Conservation (phyloP, 2,888 invertebrate species). For the Rhamnusium bicolor region DNA sequence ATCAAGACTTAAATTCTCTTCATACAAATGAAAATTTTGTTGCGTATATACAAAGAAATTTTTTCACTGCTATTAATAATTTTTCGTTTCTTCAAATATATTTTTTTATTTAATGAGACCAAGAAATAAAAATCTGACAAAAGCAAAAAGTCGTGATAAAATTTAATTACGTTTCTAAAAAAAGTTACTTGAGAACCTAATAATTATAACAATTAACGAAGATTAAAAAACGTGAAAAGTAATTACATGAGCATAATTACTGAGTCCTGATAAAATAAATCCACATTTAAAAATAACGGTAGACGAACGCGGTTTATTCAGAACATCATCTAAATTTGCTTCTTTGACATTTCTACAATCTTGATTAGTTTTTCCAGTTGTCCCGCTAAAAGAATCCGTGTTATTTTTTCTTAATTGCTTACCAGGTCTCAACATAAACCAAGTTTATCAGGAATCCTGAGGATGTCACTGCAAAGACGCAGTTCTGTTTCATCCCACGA, state of each 20-base stretch:
- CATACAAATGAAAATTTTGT: too few species aligned
- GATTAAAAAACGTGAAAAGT: slow-evolving; percentile 31
- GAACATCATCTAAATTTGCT: slow-evolving; percentile 55
- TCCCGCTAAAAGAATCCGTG: slow-evolving; percentile 52
- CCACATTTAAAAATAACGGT: slow-evolving; percentile 42
- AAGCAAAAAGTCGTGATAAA: background rate
- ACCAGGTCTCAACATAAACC: slow-evolving; percentile 48
- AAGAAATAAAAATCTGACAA: background rate
- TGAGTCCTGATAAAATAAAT: slow-evolving; percentile 34
- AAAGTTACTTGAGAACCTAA: slow-evolving; percentile 14
- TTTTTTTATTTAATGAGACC: too few species aligned
- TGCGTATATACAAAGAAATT: too few species aligned
- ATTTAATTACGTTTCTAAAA: slow-evolving; percentile 14
- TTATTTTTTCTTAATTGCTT: slow-evolving; percentile 56
- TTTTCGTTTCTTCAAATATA: too few species aligned
- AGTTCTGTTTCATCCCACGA: slow-evolving; percentile 58
- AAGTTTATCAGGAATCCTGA: slow-evolving; percentile 46
- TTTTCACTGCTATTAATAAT: too few species aligned
- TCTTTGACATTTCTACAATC: slow-evolving; percentile 52
- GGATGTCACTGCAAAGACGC: slow-evolving; percentile 51
- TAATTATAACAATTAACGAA: slow-evolving; percentile 41
- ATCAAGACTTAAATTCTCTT: too few species aligned
- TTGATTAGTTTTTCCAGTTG: slow-evolving; percentile 55
- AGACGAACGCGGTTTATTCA: slow-evolving; percentile 25
- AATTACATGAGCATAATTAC: slow-evolving; percentile 38